These are phyloP conservation scores for Lutjanus campechanus DNA, from an alignment of 2,797 vertebrate species.

Conservation along the genomic window DNA sequence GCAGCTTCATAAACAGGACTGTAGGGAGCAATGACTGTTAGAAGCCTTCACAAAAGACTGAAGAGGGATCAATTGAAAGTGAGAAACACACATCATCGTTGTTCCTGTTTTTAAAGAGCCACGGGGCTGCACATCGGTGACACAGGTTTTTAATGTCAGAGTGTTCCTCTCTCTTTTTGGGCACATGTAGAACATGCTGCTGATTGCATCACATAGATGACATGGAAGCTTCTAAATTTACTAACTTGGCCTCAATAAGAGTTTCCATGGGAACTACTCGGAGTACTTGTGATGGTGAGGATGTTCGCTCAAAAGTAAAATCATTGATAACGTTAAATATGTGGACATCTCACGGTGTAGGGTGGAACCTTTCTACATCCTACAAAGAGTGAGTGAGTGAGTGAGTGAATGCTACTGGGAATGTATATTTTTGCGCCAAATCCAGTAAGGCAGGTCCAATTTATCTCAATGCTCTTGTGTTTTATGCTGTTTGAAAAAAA, in stretches of 20 bases:
- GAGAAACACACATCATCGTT: constrained; percentile 29
- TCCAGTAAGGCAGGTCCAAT: constrained; percentile 1
- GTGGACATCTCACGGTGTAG: constrained; percentile 18
- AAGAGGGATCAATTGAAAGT: constrained; percentile 33
- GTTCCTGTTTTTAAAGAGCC: constrained; percentile 14
- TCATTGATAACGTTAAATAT: constrained; percentile 50
- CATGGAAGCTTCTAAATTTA: constrained; percentile 82
- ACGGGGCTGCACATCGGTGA: constrained; percentile 33
- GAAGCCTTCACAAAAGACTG: constrained; percentile 26
- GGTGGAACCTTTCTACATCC: not conserved
- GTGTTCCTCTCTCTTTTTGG: constrained; percentile 38
- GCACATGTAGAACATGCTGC: constrained; percentile 69
- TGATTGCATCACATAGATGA: constrained; percentile 77
- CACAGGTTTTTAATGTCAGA: constrained; percentile 42
- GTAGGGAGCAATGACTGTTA: constrained; percentile 35
- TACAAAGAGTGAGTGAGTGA: not conserved
- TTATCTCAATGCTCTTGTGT: not conserved
- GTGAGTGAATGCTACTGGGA: not conserved
- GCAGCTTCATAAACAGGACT: constrained; percentile 24
- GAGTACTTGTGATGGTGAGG: constrained; percentile 73
- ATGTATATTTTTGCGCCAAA: constrained; percentile 4
- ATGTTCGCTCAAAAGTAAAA: constrained; percentile 66
- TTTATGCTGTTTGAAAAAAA: constrained; percentile 26
- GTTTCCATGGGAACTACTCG: constrained; percentile 85
- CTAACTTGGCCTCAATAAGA: constrained; percentile 82